Conservation (phyloP, 2,113 vertebrate genomes). For the Dasyprocta punctata region DNA sequence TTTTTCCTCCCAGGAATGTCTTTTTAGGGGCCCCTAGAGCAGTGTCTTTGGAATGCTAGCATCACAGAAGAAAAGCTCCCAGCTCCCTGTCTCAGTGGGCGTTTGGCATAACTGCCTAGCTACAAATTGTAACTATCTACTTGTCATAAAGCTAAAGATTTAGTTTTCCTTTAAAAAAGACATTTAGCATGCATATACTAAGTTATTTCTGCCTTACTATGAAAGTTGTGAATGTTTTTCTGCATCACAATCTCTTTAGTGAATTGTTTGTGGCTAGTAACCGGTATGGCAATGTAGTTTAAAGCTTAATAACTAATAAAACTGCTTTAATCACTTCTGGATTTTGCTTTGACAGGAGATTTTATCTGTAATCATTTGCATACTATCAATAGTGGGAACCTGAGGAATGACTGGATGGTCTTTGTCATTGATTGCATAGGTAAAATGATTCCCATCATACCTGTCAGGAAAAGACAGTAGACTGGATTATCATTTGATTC, state of each 20-base stretch:
- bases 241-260: background rate
- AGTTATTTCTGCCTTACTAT: background rate
- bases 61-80: too few species aligned
- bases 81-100: background rate
- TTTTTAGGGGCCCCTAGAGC: background rate
- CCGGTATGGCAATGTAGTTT: background rate
- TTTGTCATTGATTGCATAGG: background rate
- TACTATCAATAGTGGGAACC: background rate
- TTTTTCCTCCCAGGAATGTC: background rate
- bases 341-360: background rate
- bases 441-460: background rate
- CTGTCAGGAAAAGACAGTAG: background rate
- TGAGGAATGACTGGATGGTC: background rate
- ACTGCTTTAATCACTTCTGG: background rate
- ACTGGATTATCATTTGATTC: background rate
- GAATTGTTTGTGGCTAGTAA: background rate
- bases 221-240: background rate
- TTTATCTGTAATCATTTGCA: conserved; percentile 19
- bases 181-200: background rate
- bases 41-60: background rate
- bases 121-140: background rate
- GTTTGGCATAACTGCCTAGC: background rate
- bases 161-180: conserved; percentile 6
- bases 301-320: background rate
- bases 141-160: background rate